Percentiles rank a stretch among this genome's conserved stretches.
Evolutionary conservation across 2,888 invertebrate genomes (phyloP).

Genomic region (Apamea epomidion): DNA sequence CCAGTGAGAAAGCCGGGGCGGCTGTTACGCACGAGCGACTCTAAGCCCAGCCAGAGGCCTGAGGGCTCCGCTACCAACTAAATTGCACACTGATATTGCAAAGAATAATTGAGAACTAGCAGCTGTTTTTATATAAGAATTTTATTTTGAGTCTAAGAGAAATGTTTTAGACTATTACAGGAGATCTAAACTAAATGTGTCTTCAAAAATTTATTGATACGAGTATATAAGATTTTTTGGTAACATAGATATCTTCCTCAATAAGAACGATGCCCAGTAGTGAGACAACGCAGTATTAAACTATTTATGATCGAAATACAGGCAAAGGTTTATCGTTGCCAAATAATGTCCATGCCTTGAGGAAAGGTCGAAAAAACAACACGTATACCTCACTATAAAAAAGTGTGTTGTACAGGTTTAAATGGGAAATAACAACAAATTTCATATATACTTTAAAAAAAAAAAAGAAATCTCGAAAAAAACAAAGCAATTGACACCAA

Average conservation of each 20-base stretch:
- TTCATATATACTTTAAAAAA: neutral
- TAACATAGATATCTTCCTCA: neutral
- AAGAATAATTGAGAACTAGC: constrained; percentile 27
- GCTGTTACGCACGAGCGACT: constrained; percentile 69
- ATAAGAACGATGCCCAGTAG: neutral
- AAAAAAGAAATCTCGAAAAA: neutral
- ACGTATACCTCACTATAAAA: neutral
- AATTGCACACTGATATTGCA: constrained; percentile 61
- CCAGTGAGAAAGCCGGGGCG: constrained; percentile 61
- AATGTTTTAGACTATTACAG: neutral
- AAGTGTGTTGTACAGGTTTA: neutral
- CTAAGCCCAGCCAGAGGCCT: constrained; percentile 38
- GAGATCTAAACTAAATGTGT: neutral
- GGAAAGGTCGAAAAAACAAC: neutral
- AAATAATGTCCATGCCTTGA: neutral
- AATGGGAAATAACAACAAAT: neutral
- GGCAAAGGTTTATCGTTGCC: neutral
- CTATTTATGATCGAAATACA: neutral
- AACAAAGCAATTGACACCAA: constrained; percentile 6
- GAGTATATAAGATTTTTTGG: neutral
- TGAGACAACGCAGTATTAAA: neutral
- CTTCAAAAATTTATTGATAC: neutral
- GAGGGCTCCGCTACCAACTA: constrained; percentile 50
- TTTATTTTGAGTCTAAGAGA: neutral
- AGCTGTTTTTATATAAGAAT: constrained; percentile 2